phyloP scores from a whole-genome alignment of 2,113 vertebrate species.

The Syngnathus scovelli region DNA sequence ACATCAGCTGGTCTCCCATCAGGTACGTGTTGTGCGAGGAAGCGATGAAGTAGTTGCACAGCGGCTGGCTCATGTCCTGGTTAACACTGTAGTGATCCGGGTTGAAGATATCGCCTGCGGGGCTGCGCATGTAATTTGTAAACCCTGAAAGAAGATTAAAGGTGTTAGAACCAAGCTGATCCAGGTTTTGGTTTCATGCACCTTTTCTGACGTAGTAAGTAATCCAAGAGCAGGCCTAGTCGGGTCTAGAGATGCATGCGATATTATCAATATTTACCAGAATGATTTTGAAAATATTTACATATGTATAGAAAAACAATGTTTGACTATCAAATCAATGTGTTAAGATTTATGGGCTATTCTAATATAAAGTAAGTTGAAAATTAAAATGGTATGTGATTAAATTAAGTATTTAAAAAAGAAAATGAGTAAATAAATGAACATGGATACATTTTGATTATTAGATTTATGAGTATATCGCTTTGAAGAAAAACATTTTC shows the following conservation, averaged over 20 bases:
- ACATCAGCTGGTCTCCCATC: conserved; percentile 96
- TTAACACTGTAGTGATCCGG: conserved; percentile 81
- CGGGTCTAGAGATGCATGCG: neutral
- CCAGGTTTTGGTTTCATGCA: neutral
- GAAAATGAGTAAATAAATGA: no score
- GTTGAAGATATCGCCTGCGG: conserved; percentile 90
- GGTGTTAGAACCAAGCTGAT: neutral
- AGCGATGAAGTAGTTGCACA: conserved; percentile 93
- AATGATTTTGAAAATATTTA: neutral
- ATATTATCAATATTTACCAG: neutral
- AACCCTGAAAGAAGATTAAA: conserved; percentile 74
- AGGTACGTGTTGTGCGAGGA: conserved; percentile 99
- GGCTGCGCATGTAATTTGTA: conserved; percentile 91
- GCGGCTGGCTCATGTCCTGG: conserved; percentile 87
- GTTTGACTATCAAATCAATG: neutral
- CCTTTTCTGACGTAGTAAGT: neutral
- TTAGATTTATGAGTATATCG: neutral
- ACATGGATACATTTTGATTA: neutral
- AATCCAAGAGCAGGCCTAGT: neutral
- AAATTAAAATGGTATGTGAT: neutral
- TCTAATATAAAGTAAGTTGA: neutral
- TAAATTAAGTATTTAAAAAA: no score
- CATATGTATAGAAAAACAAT: neutral
- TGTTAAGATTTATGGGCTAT: neutral
- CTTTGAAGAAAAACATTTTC: neutral